Evolutionary conservation across 2,797 vertebrate species (phyloP), one percentile per base, ranked within the genome.

Genomic region (Menidia menidia): DNA sequence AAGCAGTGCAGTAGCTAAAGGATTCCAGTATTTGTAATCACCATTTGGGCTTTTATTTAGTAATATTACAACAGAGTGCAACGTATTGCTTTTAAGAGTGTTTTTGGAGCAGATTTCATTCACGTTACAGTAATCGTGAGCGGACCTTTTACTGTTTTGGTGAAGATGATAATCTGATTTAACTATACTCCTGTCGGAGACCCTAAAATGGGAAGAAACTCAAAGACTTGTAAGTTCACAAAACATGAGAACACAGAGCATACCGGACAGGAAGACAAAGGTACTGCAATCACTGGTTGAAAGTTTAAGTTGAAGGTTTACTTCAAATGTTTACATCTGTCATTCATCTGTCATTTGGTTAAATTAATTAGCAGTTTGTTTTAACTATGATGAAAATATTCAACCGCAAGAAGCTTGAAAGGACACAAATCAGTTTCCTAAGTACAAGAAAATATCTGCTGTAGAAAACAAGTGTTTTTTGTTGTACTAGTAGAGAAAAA

Each of bases 61-160:
- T 61, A 83, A 80, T 73, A 68, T 76, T 67, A 68, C 64, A 78
- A 45, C 59, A 69, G 57, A 64, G 18, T 60, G 73, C 66, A 53
- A 68, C 59, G 73, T 85, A 87, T 87, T 88, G 82, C 87, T 88
- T 83, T 86, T 58, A 73, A 73, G 51, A 53, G 45, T 42, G 47
- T 52, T 42, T 60, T 58, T 62, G 35, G 43, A 75, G 66, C 82
- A 66, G 59, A 42, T 14, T 64, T 43, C 33, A 64, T 66, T 52
- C n/a, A 14, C 63, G 75, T 73, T 56, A 78, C 53, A 12, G 31
- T 61, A 78, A 72, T 68, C 55, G 54, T 63, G 25, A 18, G 48
- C 51, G 0, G 65, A 53, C 19, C 7, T 18, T n/a, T 47, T 63
- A 3, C 18, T 12, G n/a, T 32, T 63, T 59, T 56, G 18, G 57